Conservation (phyloP, 2,888 invertebrate species). For the Ceramica pisi region DNA sequence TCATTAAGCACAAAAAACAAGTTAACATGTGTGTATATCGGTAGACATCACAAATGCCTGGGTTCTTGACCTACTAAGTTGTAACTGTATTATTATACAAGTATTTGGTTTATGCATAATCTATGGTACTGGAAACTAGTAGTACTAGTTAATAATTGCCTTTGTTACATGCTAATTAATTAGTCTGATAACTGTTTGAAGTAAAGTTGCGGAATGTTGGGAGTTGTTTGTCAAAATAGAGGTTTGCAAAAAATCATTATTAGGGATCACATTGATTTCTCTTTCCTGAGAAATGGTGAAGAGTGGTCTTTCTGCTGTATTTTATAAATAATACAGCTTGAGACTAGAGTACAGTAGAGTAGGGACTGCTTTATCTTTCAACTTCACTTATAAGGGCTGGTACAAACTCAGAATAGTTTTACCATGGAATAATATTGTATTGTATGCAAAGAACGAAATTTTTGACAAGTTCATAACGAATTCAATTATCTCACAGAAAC, state of each 20-base stretch:
- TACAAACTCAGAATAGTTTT: too few relatives aligned
- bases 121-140: constrained; percentile 10
- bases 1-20: constrained; percentile 6
- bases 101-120: constrained; percentile 10
- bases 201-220: not conserved
- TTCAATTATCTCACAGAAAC: too few relatives aligned
- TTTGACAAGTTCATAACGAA: too few relatives aligned
- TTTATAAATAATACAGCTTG: not conserved
- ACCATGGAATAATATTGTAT: too few relatives aligned
- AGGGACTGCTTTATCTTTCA: too few relatives aligned
- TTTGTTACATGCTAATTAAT: not conserved
- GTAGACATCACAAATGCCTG: constrained; percentile 35
- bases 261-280: not conserved
- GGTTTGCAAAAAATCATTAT: not conserved
- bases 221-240: not conserved
- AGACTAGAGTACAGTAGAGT: too few relatives aligned
- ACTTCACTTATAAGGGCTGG: too few relatives aligned
- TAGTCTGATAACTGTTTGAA: not conserved
- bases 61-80: constrained; percentile 56
- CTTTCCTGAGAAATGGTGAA: not conserved
- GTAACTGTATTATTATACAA: constrained; percentile 22
- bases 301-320: too few relatives aligned
- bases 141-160: not conserved
- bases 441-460: too few relatives aligned
- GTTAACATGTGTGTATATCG: constrained; percentile 15